phyloP scores from a whole-genome alignment of 2,797 vertebrate genomes.

The Cyclura pinguis region DNA sequence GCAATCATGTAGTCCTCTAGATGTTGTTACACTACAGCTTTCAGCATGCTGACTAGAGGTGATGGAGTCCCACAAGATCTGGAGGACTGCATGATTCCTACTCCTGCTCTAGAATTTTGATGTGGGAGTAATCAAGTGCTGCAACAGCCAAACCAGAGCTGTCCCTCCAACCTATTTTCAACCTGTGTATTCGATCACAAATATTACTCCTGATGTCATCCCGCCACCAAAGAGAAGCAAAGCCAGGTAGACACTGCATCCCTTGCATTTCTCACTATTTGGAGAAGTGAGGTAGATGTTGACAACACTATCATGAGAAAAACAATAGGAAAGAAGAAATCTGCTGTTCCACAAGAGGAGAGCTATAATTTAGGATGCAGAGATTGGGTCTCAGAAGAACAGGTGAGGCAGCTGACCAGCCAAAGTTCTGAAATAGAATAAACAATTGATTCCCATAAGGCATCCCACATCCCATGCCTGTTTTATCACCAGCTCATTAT shows the following conservation, averaged over 20 bases:
- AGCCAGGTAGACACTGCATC: background rate
- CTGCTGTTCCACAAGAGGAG: background rate
- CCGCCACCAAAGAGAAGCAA: background rate
- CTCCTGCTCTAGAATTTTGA: background rate
- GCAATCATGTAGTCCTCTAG: too few species aligned
- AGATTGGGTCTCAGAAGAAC: background rate
- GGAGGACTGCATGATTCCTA: too few species aligned
- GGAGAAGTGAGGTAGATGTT: background rate
- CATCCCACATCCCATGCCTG: background rate
- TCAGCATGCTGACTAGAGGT: too few species aligned
- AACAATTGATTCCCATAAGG: background rate
- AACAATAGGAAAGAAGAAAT: background rate
- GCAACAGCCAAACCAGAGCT: background rate
- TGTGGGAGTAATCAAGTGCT: background rate
- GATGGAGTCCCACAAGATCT: too few species aligned
- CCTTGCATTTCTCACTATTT: background rate
- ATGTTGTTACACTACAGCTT: too few species aligned
- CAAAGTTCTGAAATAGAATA: background rate
- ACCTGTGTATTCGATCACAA: background rate
- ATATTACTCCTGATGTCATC: background rate
- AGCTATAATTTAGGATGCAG: background rate
- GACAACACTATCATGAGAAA: background rate
- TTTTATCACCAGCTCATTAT: background rate
- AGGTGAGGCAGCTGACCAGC: background rate
- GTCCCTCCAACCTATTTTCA: background rate